Percentiles rank a stretch among this genome's conserved stretches.
phyloP scores from a whole-genome alignment of 2,888 invertebrate species.

The Xylota segnis region DNA sequence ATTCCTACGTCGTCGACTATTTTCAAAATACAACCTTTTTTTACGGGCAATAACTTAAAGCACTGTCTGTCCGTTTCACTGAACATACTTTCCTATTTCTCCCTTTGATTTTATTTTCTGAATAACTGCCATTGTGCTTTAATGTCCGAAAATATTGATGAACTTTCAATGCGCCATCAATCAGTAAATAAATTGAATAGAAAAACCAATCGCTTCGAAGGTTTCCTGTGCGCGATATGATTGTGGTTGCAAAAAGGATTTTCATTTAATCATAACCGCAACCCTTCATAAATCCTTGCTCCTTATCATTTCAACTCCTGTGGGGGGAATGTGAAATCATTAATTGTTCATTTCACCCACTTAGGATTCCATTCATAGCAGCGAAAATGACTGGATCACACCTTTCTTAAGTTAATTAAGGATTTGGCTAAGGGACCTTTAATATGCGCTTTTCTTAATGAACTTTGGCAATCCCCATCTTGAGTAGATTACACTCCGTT shows the following conservation, averaged over 20 bases:
- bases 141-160: constrained; percentile 12
- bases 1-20: background rate
- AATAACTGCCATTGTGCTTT: background rate
- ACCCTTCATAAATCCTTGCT: background rate
- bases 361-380: background rate
- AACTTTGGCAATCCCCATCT: constrained; percentile 1
- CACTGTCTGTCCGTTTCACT: constrained; percentile 2
- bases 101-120: background rate
- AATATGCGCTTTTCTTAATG: constrained; percentile 2
- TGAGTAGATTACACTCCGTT: constrained; percentile 19
- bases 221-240: background rate
- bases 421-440: background rate
- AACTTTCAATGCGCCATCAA: constrained; percentile 13
- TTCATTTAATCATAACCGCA: background rate
- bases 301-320: background rate
- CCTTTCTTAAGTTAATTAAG: constrained; percentile 16
- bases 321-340: background rate
- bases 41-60: background rate
- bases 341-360: background rate
- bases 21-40: constrained; percentile 5
- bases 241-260: constrained; percentile 2
- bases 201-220: background rate
- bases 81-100: background rate
- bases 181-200: constrained; percentile 34
- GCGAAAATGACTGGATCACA: constrained; percentile 7